These are phyloP conservation scores for Globia sparganii DNA, from an alignment of 2,888 invertebrate species.

Conservation along the genomic window DNA sequence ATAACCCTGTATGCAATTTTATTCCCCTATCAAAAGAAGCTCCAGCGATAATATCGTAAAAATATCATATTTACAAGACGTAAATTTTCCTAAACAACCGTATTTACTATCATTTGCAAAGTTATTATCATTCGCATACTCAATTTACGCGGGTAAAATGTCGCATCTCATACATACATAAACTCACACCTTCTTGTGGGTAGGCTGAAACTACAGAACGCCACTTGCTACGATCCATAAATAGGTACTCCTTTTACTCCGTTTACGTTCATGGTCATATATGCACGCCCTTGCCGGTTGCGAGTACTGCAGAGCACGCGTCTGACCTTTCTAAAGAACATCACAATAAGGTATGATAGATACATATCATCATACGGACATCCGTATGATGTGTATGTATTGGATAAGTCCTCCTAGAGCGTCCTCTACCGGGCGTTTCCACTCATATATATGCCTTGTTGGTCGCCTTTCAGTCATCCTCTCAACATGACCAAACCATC, in stretches of 20 bases:
- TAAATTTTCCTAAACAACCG: conserved; percentile 30
- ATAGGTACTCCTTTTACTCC: not conserved
- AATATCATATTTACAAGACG: conserved; percentile 58
- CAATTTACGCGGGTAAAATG: conserved; percentile 11
- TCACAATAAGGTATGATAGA: not conserved
- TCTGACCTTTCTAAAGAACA: not conserved
- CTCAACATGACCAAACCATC: not conserved
- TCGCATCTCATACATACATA: conserved; percentile 21
- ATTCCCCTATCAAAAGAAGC: not conserved
- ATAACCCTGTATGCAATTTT: conserved; percentile 23
- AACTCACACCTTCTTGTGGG: not conserved
- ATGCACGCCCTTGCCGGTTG: not conserved
- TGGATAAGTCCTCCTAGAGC: not conserved
- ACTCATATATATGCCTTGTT: not conserved
- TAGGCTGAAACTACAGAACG: not conserved
- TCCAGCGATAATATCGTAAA: conserved; percentile 60
- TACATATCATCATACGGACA: too few relatives aligned
- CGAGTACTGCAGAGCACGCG: not conserved
- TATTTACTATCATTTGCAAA: conserved; percentile 32
- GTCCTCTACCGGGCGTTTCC: not conserved
- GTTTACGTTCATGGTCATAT: not conserved
- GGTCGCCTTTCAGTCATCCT: not conserved
- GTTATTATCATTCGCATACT: conserved; percentile 20
- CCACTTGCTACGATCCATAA: not conserved
- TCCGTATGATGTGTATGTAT: too few relatives aligned